Evolutionary conservation across 2,888 invertebrate species (phyloP).

Genomic region (Ceraclea dissimilis): DNA sequence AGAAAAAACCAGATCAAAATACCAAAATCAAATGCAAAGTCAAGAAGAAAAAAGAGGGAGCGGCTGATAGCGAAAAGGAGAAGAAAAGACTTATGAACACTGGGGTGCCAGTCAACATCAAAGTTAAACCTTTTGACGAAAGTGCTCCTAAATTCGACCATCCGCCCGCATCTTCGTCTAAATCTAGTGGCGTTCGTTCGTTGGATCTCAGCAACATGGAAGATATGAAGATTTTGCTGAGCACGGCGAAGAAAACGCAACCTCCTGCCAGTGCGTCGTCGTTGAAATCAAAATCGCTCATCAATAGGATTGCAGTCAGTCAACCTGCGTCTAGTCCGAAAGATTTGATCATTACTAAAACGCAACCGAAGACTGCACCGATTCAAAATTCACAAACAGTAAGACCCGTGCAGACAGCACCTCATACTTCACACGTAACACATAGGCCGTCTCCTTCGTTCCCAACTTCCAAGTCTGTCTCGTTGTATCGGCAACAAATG

Average conservation of each 20-base stretch:
- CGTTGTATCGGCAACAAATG: slow-evolving; percentile 20
- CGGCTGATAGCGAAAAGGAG: slow-evolving; percentile 21
- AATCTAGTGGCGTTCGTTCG: not conserved
- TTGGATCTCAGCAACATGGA: not conserved
- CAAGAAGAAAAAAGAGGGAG: slow-evolving; percentile 6
- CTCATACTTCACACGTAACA: too few relatives aligned
- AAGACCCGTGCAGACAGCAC: too few relatives aligned
- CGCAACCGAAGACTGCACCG: not conserved
- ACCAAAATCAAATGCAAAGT: slow-evolving; percentile 9
- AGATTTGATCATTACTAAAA: not conserved
- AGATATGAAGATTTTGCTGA: not conserved
- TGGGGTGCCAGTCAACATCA: not conserved
- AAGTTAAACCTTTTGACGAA: slow-evolving; percentile 4
- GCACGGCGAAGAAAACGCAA: not conserved
- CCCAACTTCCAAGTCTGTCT: not conserved
- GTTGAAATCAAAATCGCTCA: not conserved
- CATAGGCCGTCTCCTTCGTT: not conserved
- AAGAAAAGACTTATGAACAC: not conserved
- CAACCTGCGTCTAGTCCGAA: not conserved
- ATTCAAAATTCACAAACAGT: not conserved
- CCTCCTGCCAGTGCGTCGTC: not conserved
- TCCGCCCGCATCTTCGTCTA: too few relatives aligned
- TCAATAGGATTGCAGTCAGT: not conserved
- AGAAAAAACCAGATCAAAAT: slow-evolving; percentile 29
- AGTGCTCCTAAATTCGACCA: not conserved